These are phyloP conservation scores for Corythornis vintsioides DNA, from an alignment of 2,113 vertebrate genomes.

Conservation along the genomic window DNA sequence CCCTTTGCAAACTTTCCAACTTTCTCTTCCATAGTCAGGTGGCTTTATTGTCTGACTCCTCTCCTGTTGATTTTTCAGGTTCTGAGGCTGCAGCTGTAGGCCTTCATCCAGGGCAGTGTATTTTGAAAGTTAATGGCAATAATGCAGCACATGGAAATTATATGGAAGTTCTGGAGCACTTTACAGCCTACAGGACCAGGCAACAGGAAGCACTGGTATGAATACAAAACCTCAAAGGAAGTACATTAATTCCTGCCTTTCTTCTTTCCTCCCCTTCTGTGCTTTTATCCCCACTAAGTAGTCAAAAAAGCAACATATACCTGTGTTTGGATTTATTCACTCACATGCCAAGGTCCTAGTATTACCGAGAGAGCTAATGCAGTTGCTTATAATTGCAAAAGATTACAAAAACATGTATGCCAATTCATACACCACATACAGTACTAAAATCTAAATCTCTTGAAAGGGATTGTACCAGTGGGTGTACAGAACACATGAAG, in stretches of 20 bases:
- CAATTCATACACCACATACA: not conserved
- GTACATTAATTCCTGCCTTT: not conserved
- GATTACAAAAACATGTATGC: not conserved
- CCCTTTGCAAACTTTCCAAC: not conserved
- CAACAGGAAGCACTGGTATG: conserved; percentile 79
- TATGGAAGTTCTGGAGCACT: conserved; percentile 90
- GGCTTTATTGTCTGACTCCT: not conserved
- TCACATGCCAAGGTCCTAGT: not conserved
- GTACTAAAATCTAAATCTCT: conserved; percentile 1
- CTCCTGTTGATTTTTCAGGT: conserved; percentile 72
- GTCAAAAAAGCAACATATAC: not conserved
- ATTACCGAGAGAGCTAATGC: not conserved
- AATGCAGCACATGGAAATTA: conserved; percentile 80
- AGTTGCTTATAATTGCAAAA: not conserved
- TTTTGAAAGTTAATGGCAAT: conserved; percentile 93
- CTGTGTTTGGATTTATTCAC: not conserved
- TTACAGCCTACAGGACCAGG: conserved; percentile 81
- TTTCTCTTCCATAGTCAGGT: not conserved
- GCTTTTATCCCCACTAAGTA: not conserved
- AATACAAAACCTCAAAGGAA: not conserved
- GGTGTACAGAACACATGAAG: conserved; percentile 91
- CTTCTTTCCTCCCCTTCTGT: not conserved
- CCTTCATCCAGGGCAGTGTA: conserved; percentile 91
- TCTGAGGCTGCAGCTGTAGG: conserved; percentile 86
- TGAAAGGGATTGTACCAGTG: conserved; percentile 84